Base-by-base conservation (phyloP, 2,888 invertebrate genomes). In the Loripinus fragilis region DNA sequence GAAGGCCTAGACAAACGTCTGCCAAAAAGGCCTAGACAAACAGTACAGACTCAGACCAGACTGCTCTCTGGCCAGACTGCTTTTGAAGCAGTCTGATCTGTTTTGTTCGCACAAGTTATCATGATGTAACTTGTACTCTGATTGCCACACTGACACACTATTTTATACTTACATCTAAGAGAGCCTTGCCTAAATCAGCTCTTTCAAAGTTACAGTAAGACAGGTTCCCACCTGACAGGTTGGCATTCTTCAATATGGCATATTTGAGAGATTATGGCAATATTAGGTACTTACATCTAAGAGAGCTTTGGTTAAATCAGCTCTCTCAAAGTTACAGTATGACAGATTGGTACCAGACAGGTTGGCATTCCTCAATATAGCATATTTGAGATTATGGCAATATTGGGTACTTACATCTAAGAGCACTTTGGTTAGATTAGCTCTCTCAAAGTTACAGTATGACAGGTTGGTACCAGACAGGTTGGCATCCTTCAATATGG, bases 301-400 rank as follows among this genome's bases (percentile, higher is more conserved):
- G 91, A 96, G 96, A 0, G 98, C 97, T 90, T 96, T 95, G 0
- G 97, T 97, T 76, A 99, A 94, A 94, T 98, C 98, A 0, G 98
- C 98, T 42, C 98, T 95, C 92, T 99, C 98, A 90, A 99, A 94
- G 91, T 97, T 97, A 91, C 98, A 98, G 90, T 91, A 91, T 38
- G 94, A 93, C 69, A 95, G 87, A 94, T 98, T 98, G 0, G 98
- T 96, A 41, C 97, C 97, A 42, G 95, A 95, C 81, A 98, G 94
- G 92, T 97, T 97, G 90, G 98, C 97, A 1, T 96, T 95, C 45
- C 96, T 96, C 87, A 98, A 94, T 93, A 97, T 96, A n/a, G 98
- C 98, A 94, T 98, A 98, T 96, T 98, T 98, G 94, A 99, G 98
- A 94, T 99, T 99, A n/a, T n/a, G n/a, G n/a, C n/a, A 41, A 41